Percentiles rank a stretch among this genome's conserved stretches.
Conservation (phyloP, 1,140 invertebrate species). For the Tetraneura akinire region DNA sequence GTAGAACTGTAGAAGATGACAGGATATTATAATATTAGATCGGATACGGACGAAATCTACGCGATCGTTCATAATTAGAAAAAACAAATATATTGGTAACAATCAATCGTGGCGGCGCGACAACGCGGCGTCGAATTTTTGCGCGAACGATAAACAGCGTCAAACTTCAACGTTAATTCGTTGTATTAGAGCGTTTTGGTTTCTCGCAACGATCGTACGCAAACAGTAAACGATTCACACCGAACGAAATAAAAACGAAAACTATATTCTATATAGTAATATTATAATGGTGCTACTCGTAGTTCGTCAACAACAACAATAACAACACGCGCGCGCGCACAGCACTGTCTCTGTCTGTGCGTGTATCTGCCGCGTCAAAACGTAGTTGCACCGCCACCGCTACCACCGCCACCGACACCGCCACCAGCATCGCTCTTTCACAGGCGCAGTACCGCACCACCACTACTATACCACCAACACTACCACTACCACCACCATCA, state of each 20-base stretch:
- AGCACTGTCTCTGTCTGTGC: constrained; percentile 40
- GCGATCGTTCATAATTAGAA: not conserved
- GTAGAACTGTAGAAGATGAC: no score
- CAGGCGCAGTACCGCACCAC: not conserved
- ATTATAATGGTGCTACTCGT: no score
- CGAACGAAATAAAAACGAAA: not conserved
- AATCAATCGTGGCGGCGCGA: no score
- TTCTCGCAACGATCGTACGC: not conserved
- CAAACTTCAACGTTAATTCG: no score
- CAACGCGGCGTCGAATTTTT: no score
- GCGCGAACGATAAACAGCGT: no score
- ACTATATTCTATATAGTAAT: not conserved
- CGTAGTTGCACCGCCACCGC: constrained; percentile 4
- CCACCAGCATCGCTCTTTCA: not conserved
- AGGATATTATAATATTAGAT: no score
- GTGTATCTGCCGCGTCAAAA: constrained; percentile 5
- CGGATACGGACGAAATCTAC: not conserved
- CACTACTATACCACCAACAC: no score
- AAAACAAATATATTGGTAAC: no score
- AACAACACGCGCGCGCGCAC: constrained; percentile 37
- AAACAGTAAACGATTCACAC: no score
- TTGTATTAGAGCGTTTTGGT: not conserved
- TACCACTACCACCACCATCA: not conserved
- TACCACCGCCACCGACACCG: not conserved
- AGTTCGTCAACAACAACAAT: constrained; percentile 20